phyloP scores from a whole-genome alignment of 2,888 invertebrate genomes.

The Zhengitettix transpicula region DNA sequence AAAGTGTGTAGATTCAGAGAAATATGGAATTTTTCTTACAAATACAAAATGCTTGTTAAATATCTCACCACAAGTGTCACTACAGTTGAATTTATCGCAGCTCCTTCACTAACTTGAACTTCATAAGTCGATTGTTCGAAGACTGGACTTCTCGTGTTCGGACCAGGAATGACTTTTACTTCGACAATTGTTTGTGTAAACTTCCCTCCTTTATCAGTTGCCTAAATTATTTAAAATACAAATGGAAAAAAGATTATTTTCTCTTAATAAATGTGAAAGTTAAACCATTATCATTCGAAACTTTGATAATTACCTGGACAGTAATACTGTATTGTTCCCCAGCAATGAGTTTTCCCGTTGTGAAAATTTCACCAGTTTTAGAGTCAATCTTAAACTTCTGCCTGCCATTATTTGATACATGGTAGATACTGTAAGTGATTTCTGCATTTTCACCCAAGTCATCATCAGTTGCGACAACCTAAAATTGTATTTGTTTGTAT shows the following conservation, averaged over 20 bases:
- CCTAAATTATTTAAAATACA: constrained; percentile 14
- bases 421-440: constrained; percentile 69
- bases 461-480: constrained; percentile 68
- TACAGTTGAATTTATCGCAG: constrained; percentile 72
- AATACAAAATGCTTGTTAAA: background rate
- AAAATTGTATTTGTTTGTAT: background rate
- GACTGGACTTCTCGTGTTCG: constrained; percentile 61
- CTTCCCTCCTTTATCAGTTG: constrained; percentile 61
- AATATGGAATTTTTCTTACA: too few relatives aligned
- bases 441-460: constrained; percentile 74
- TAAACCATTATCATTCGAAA: too few relatives aligned
- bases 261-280: too few relatives aligned
- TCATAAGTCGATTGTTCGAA: constrained; percentile 71
- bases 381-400: constrained; percentile 74
- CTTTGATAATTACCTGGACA: constrained; percentile 37
- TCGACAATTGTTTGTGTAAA: constrained; percentile 76
- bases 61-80: constrained; percentile 50
- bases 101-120: constrained; percentile 78
- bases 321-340: constrained; percentile 83
- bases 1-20: background rate
- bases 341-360: constrained; percentile 62
- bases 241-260: background rate
- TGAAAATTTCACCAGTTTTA: constrained; percentile 53
- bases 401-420: constrained; percentile 78
- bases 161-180: constrained; percentile 67